Evolutionary conservation across 2,797 vertebrate species (phyloP), one percentile per base, ranked within the genome.

Genomic region (Esox lucius): DNA sequence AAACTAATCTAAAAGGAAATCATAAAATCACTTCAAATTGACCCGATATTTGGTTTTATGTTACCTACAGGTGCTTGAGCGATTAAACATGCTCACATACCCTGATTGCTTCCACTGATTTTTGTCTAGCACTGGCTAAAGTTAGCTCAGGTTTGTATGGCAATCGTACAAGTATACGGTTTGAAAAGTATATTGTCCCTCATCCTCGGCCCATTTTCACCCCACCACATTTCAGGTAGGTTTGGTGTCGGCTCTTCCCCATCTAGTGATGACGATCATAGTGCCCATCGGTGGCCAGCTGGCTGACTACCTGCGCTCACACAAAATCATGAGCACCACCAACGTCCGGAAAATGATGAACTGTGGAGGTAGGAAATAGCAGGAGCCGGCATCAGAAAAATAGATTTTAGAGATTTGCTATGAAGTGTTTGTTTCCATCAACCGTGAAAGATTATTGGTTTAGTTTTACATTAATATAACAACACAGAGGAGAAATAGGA

Each of bases 281-380:
- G 96, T 98, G 33, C 96, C 96, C 76, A 96, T 98, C 0, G 96
- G 96, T 13, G 96, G 96, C 1, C 96, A 97, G 89, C 77, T 98
- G 15, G 96, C 96, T 0, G 96, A 98, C 86, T 94, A 94, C 77
- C 85, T 98, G 73, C 90, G 96, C 49, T 87, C 86, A 12, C 94
- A 95, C 75, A 91, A 94, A 0, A 94, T 98, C 78, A 97, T 97
- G 96, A 93, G 94, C 76, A 98, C 96, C 68, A 98, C 96, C 2
- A 96, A 96, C 4, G 96, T 98, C 87, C 93, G 96, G 82, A 98
- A 98, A 82, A 80, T 97, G 75, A 98, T 98, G 96, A 98, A 98
- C 91, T 98, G 96, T 39, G 96, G 96, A 82, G 96, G 96, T 98
- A 70, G 1, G 9, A 31, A 42, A 56, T 8, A 8, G 49, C 1